Evolutionary conservation across 2,113 vertebrate genomes (phyloP).

Genomic region (Aramus guarauna): DNA sequence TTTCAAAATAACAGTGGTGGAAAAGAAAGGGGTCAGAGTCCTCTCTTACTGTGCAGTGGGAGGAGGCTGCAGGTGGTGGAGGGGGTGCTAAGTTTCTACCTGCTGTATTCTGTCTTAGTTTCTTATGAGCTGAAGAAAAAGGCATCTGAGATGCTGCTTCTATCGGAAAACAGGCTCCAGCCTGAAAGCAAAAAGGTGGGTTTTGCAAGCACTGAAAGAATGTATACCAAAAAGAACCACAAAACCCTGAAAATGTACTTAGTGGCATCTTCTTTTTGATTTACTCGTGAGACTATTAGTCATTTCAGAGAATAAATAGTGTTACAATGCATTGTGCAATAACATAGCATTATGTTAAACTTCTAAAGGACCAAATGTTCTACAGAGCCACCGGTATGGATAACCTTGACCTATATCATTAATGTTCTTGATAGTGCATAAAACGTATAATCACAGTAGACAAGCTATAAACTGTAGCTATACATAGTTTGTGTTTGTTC

Average conservation of each 20-base stretch:
- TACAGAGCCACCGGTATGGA: slow-evolving; percentile 8
- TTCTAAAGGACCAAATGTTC: slow-evolving; percentile 60
- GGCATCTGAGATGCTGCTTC: slow-evolving; percentile 15
- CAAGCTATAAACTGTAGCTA: slow-evolving; percentile 50
- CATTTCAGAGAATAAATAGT: slow-evolving; percentile 13
- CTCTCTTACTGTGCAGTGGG: not conserved
- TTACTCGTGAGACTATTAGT: slow-evolving; percentile 52
- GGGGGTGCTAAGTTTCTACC: not conserved
- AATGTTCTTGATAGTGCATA: slow-evolving; percentile 43
- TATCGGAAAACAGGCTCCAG: slow-evolving; percentile 23
- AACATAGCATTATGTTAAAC: slow-evolving; percentile 58
- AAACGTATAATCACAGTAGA: slow-evolving; percentile 51
- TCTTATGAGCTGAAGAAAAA: slow-evolving; percentile 8
- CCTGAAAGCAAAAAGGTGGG: slow-evolving; percentile 47
- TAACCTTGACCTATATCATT: slow-evolving; percentile 39
- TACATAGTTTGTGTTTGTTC: not conserved
- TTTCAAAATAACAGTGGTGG: slow-evolving; percentile 20
- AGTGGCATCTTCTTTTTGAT: slow-evolving; percentile 40
- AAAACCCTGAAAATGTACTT: slow-evolving; percentile 45
- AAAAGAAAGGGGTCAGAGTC: slow-evolving; percentile 7
- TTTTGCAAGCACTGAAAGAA: slow-evolving; percentile 56
- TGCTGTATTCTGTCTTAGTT: slow-evolving; percentile 6
- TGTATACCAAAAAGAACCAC: slow-evolving; percentile 63
- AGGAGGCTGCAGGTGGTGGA: not conserved
- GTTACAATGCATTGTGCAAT: slow-evolving; percentile 47